Base-by-base conservation (phyloP, 2,113 vertebrate genomes). In the Syrrhaptes paradoxus region DNA sequence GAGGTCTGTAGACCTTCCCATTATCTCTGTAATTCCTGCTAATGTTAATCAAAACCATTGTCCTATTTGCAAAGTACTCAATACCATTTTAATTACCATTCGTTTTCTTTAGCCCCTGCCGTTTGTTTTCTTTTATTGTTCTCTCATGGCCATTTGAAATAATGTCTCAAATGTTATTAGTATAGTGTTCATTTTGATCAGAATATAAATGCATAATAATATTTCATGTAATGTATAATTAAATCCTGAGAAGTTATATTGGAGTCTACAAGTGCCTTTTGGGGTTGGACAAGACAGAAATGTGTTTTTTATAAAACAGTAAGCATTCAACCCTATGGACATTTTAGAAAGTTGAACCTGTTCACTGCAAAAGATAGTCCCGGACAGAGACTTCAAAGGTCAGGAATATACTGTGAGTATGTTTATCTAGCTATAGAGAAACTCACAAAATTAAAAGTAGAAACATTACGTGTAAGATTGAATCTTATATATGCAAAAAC, bases 41-140 rank as follows among this genome's bases (percentile, higher is more conserved):
- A 67, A 90, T 21, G 26, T 71, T 92, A 77, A 86, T 91, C 59
- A 90, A 90, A 95, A 74, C 57, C 74, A 89, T 88, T 94, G 82
- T 90, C 43, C 25, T n/a, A 17, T 86, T 94, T 92, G 48, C 65
- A 88, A 90, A 79, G 14, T 74, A 75, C 65, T 86, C 92, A 78
- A 74, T 92, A 62, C 36, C 31, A 26, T 78, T 94, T 94, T 43
- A 32, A 78, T 72, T 84, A 38, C 41, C 17, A 54, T 74, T 83
- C 9, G 25, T 83, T 91, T 94, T 51, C 45, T 63, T 36, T 75
- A 91, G 43, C 24, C 31, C 15, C 26, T 84, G 41, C 17, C 26
- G 65, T 72, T 55, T 92, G 61, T 57, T 94, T 87, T 76, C 62
- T 80, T 88, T 93, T 72, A 80, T 59, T 24, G 36, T 43, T 81